Base-by-base conservation (phyloP, 2,888 invertebrate species). In the Andrena dorsata region DNA sequence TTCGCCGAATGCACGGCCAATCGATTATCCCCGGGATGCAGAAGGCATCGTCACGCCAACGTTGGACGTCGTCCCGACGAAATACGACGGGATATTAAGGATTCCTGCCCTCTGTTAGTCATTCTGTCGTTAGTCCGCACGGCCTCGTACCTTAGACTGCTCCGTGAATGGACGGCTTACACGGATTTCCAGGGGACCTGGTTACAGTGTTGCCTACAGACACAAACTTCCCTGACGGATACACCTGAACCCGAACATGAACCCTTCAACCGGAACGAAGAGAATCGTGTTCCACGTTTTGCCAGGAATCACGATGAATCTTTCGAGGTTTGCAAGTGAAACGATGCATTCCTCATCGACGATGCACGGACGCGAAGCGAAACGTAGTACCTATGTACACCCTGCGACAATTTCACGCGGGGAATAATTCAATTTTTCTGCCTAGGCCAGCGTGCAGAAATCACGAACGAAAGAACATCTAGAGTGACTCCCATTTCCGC, bases 1-100 rank as follows among this genome's bases (percentile, higher is more conserved):
- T 64, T 80, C 65, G 73, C 75, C 75, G 80, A 86, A 87, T 86
- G 83, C 82, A 80, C 79, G 70, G 70, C 60, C 81, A 80, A 87
- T 88, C 88, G 84, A 88, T 88, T 88, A 83, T 72, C 63, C 60
- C 51, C 32, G 47, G 26, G 20, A 47, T 53, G 63, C 70, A 61
- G 69, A 69, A 81, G 63, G 75, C 70, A 76, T 75, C 81, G 84
- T 84, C 84, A 71, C 77, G 78, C 72, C 77, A 85, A 58, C 75
- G 63, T 65, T 58, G 28, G 35, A 56, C 76, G 76, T 73, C 76
- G 58, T 68, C 66, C 56, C 70, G 70, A 64, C 76, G 16, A 82
- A 72, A 73, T 72, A 76, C 66, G 78, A 66, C 49, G 23, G 60
- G 53, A 70, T 74, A 76, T 85, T 73, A 73, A 77, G 70, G 51